Base-by-base conservation (phyloP, 2,797 vertebrate genomes). In the Menidia menidia region DNA sequence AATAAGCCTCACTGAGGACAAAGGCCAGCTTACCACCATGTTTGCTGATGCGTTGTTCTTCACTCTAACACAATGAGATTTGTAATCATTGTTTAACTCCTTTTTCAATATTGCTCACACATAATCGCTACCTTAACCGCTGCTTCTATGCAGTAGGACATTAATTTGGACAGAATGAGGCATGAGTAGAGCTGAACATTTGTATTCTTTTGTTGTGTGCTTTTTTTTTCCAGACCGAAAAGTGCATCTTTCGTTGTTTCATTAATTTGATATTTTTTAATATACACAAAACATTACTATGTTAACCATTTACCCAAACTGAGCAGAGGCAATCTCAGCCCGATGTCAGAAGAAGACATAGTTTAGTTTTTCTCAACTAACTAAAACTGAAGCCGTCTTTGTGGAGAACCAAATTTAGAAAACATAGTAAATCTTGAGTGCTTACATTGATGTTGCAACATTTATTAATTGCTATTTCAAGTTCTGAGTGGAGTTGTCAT, bases 21-120 rank as follows among this genome's bases (percentile, higher is more conserved):
- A 88, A 89, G 85, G 85, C 71, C 78, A 88, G 80, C 80, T 75
- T 83, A 64, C 69, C 73, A 65, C 41, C 18, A 45, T 88, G 70
- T 88, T 89, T 88, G 75, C 86, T 86, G 77, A 88, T 87, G 78
- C 81, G 80, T 80, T 69, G 59, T 77, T 86, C 81, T 87, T 87
- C 82, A 82, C 88, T 88, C 79, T 78, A 82, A 84, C 61, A 78
- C 73, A 87, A 75, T 68, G 64, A 78, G 77, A 85, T 84, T 81
- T 71, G 89, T 75, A 85, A 85, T 88, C 78, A 86, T 75, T 84
- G 74, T 87, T 92, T 84, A 81, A 85, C 72, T 84, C 75, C 48
- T 82, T 73, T 68, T 85, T 83, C 83, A 80, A 58, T 77, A 73
- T 64, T 43, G 41, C 44, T 50, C 81, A 19, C 68, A 61, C 60